Percentiles rank a stretch among this genome's conserved stretches.
These are phyloP conservation scores for Plectus sambesii DNA, from an alignment of 1,140 invertebrate species.

Conservation along the genomic window DNA sequence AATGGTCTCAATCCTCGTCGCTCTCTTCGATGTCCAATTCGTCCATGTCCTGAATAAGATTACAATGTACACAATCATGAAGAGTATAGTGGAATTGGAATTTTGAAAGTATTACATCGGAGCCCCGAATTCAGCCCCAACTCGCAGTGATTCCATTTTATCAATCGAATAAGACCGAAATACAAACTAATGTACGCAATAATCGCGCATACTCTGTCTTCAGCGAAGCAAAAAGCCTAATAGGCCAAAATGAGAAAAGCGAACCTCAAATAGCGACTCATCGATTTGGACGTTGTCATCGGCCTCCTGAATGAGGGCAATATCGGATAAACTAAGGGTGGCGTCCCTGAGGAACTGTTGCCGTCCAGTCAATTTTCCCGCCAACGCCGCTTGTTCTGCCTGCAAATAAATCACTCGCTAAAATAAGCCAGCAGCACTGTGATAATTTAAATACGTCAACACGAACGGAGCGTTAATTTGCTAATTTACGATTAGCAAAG, in stretches of 20 bases:
- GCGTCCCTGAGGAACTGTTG: constrained; percentile 31
- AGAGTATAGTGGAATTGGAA: too few relatives aligned
- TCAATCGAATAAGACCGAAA: background rate
- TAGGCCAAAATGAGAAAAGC: constrained; percentile 12
- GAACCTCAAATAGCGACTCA: constrained; percentile 29
- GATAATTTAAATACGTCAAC: constrained; percentile 1
- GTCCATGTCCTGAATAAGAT: too few relatives aligned
- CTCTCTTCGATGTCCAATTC: too few relatives aligned
- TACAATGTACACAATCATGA: too few relatives aligned
- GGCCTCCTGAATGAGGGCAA: constrained; percentile 25
- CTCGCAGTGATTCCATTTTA: background rate
- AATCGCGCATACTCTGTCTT: constrained; percentile 3
- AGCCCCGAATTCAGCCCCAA: background rate
- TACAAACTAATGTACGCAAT: background rate
- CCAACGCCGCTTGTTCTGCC: constrained; percentile 25
- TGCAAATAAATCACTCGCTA: constrained; percentile 11
- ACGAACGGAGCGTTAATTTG: background rate
- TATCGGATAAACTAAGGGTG: constrained; percentile 30
- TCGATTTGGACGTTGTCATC: constrained; percentile 30
- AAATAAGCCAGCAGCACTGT: constrained; percentile 8
- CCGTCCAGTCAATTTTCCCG: constrained; percentile 26
- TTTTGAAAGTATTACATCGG: background rate
- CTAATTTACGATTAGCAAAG: background rate
- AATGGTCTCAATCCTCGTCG: too few relatives aligned
- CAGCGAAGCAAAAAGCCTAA: constrained; percentile 9